Percentiles rank a stretch among this genome's conserved stretches.
Conservation (phyloP, 2,113 vertebrate genomes). For the Cebidichthys violaceus region DNA sequence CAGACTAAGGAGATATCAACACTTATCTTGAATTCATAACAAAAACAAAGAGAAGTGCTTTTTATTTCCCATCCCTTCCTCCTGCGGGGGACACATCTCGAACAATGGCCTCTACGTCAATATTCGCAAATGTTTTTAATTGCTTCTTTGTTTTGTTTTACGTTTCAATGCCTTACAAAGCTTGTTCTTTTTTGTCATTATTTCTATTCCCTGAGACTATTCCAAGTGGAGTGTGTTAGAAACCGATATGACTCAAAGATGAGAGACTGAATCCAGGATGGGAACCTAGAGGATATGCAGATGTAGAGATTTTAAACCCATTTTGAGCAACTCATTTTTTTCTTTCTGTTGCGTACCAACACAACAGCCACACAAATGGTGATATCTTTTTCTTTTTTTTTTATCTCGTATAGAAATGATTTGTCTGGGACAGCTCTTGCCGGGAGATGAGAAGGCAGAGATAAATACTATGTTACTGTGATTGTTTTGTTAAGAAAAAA, state of each 20-base stretch:
- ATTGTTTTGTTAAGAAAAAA: conserved; percentile 86
- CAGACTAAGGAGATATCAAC: conserved; percentile 81
- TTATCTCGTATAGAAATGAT: conserved; percentile 73
- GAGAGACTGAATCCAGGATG: conserved; percentile 74
- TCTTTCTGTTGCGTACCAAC: conserved; percentile 76
- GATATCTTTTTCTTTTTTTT: conserved; percentile 67
- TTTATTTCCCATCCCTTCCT: conserved; percentile 84
- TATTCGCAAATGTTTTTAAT: conserved; percentile 81
- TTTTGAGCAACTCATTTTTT: conserved; percentile 62
- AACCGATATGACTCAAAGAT: conserved; percentile 67
- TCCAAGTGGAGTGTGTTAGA: conserved; percentile 68
- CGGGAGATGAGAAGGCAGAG: conserved; percentile 71
- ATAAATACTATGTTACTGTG: conserved; percentile 85
- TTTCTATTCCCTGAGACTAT: conserved; percentile 80
- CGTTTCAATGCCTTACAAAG: conserved; percentile 86
- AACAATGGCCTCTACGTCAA: conserved; percentile 83
- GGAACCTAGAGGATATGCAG: conserved; percentile 70
- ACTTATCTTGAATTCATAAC: conserved; percentile 84
- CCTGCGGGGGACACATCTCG: conserved; percentile 76
- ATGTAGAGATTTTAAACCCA: conserved; percentile 72
- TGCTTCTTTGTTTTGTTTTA: conserved; percentile 80
- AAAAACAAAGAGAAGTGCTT: conserved; percentile 86
- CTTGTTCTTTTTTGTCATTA: conserved; percentile 73
- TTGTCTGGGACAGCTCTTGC: conserved; percentile 79
- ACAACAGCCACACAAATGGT: conserved; percentile 67